Evolutionary conservation across 2,113 vertebrate species (phyloP).

Genomic region (Reinhardtius hippoglossoides): DNA sequence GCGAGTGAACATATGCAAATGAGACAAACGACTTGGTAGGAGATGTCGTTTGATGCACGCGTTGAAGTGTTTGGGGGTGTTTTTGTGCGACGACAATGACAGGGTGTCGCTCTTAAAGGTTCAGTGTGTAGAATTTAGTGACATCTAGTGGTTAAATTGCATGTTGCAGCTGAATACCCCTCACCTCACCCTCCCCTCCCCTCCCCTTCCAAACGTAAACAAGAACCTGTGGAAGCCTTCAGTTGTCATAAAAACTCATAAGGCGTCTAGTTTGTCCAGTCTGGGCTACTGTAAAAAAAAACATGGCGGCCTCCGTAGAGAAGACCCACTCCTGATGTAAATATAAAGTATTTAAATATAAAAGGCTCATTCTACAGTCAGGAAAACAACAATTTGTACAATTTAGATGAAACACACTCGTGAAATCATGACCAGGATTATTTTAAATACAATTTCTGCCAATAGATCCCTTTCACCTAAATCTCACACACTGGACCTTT

Average conservation of each 20-base stretch:
- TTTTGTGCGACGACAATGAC: slow-evolving; percentile 19
- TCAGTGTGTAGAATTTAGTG: neutral
- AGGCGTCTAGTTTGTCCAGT: neutral
- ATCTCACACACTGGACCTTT: neutral
- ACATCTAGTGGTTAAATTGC: neutral
- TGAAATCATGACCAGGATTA: no score
- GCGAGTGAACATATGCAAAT: slow-evolving; percentile 50
- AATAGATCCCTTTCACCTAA: no score
- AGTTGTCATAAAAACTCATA: neutral
- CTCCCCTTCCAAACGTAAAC: no score
- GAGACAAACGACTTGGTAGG: slow-evolving; percentile 47
- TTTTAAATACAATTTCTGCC: no score
- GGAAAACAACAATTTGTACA: no score
- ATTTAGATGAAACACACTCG: no score
- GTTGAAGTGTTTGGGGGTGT: slow-evolving; percentile 40
- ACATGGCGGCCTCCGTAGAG: neutral
- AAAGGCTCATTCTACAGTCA: no score
- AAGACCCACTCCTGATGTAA: neutral
- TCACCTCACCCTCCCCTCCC: no score
- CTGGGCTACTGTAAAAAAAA: neutral
- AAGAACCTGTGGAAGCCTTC: no score
- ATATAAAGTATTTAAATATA: no score
- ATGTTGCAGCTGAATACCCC: neutral
- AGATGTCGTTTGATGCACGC: slow-evolving; percentile 45
- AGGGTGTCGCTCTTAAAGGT: neutral